Conservation (phyloP, 1,140 invertebrate species). For the Halictus rubicundus region DNA sequence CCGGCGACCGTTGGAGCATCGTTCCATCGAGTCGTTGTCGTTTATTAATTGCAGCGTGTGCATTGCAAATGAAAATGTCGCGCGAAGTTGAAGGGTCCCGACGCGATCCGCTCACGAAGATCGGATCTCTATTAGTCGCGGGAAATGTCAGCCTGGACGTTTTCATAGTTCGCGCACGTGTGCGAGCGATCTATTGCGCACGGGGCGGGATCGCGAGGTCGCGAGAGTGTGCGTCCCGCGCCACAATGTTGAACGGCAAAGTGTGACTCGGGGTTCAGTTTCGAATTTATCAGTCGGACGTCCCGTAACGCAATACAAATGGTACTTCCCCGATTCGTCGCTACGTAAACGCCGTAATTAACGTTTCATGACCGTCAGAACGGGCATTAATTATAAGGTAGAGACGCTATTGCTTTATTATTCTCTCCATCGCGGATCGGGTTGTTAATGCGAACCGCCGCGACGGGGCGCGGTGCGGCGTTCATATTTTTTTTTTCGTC, state of each 20-base stretch:
- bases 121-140: conserved; percentile 41
- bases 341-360: conserved; percentile 25
- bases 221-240: no score
- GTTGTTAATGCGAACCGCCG: neutral
- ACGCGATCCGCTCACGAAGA: conserved; percentile 12
- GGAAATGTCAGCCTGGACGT: conserved; percentile 35
- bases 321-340: neutral
- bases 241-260: conserved; percentile 32
- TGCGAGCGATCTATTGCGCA: conserved; percentile 37
- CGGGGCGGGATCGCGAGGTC: neutral
- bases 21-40: neutral
- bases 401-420: conserved; percentile 11
- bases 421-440: neutral
- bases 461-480: no score
- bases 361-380: conserved; percentile 28
- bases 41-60: neutral
- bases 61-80: conserved; percentile 6
- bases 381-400: conserved; percentile 32
- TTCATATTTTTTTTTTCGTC: neutral
- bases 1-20: no score
- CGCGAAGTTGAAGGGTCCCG: neutral
- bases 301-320: conserved; percentile 6
- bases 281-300: conserved; percentile 30
- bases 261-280: conserved; percentile 27
- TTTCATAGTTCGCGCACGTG: conserved; percentile 20